These are phyloP conservation scores for Rhinogobius similis DNA, from an alignment of 2,113 vertebrate genomes.

Conservation along the genomic window DNA sequence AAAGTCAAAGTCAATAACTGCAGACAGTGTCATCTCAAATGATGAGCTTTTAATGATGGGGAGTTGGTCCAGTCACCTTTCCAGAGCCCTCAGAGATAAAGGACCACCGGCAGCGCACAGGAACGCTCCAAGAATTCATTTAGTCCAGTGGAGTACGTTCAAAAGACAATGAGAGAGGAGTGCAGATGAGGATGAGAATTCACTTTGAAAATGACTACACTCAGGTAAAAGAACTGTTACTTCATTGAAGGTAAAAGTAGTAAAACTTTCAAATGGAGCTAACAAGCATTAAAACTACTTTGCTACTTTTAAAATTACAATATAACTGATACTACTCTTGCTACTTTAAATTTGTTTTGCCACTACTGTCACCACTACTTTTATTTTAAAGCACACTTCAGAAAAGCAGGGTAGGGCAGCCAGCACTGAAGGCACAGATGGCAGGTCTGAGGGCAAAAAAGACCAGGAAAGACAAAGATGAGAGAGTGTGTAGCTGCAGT, in stretches of 20 bases:
- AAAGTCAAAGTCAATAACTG: conserved; percentile 58
- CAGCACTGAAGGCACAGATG: conserved; percentile 33
- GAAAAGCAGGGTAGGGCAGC: no score
- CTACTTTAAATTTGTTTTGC: not conserved
- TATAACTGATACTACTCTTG: not conserved
- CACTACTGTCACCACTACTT: not conserved
- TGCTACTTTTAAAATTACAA: not conserved
- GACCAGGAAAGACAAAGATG: conserved; percentile 13
- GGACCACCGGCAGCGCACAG: conserved; percentile 47
- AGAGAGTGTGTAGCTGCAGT: conserved; percentile 24
- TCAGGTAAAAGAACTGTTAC: not conserved
- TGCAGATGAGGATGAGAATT: not conserved
- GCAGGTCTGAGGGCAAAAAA: conserved; percentile 25
- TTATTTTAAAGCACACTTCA: not conserved
- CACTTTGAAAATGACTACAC: not conserved
- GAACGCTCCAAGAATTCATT: conserved; percentile 55
- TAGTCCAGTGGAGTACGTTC: conserved; percentile 7
- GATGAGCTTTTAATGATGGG: conserved; percentile 72
- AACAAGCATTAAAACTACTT: no score
- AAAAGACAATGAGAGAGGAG: conserved; percentile 16
- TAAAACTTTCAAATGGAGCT: not conserved
- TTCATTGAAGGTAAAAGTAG: not conserved
- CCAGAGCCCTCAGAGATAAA: conserved; percentile 59
- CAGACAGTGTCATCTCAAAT: conserved; percentile 61
- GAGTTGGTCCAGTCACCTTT: conserved; percentile 62